Conservation (phyloP, 2,888 invertebrate species). For the Gryllus longicercus region DNA sequence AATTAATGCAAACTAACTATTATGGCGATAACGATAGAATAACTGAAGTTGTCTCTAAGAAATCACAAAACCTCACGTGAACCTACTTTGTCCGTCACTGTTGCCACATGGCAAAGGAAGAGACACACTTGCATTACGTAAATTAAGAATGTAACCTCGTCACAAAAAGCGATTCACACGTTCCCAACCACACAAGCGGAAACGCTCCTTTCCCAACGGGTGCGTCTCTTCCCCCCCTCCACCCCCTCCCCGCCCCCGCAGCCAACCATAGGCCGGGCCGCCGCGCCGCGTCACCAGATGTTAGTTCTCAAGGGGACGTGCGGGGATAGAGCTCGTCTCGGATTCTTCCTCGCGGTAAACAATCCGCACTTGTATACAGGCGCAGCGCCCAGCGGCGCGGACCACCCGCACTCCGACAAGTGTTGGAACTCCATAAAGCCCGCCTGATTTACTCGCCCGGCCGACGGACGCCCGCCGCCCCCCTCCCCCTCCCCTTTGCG, state of each 20-base stretch:
- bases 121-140: no score
- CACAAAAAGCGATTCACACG: no score
- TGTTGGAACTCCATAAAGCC: slow-evolving; percentile 6
- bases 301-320: not conserved
- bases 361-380: slow-evolving; percentile 4
- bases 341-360: not conserved
- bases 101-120: no score
- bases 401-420: slow-evolving; percentile 4
- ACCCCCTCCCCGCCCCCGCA: not conserved
- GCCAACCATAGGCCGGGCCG: not conserved
- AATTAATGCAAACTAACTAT: no score
- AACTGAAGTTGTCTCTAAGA: no score
- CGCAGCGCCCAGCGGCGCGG: not conserved
- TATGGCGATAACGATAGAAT: no score
- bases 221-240: not conserved
- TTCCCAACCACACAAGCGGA: no score
- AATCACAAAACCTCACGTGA: no score
- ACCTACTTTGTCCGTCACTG: no score
- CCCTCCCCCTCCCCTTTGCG: not conserved
- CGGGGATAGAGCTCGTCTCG: slow-evolving; percentile 8
- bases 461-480: not conserved
- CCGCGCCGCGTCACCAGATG: not conserved
- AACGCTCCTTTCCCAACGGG: no score
- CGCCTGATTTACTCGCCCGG: slow-evolving; percentile 5
- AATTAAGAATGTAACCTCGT: no score